Conservation (phyloP, 1,140 invertebrate species). For the Bradysia coprophila region DNA sequence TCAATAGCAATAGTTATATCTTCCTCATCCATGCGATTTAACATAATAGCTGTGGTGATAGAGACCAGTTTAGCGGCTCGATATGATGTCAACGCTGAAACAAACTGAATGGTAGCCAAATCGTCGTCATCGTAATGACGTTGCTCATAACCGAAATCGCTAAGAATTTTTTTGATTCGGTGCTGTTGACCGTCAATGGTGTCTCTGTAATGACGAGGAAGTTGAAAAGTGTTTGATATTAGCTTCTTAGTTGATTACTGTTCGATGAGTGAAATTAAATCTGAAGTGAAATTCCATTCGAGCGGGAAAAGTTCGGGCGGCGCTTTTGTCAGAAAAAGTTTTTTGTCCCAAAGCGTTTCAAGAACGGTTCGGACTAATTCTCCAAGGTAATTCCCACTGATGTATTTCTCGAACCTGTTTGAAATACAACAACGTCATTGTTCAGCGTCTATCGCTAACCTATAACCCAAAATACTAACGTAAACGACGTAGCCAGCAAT, state of each 20-base stretch:
- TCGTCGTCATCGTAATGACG: constrained; percentile 5
- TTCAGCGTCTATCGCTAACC: too few species aligned
- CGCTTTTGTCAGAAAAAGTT: constrained; percentile 49
- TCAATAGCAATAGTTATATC: constrained; percentile 64
- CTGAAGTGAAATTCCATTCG: constrained; percentile 58
- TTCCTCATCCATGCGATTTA: constrained; percentile 51
- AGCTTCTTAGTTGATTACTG: constrained; percentile 32
- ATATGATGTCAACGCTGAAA: constrained; percentile 63
- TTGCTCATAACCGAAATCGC: constrained; percentile 4
- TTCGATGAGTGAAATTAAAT: constrained; percentile 83
- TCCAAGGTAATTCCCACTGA: constrained; percentile 79
- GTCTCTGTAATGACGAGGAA: constrained; percentile 3
- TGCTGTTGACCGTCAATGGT: background rate
- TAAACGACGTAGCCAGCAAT: constrained; percentile 52
- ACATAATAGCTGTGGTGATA: constrained; percentile 45
- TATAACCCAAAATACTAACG: constrained; percentile 21
- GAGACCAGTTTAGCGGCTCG: constrained; percentile 69
- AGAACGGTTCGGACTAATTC: constrained; percentile 52
- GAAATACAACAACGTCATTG: too few species aligned
- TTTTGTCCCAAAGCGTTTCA: constrained; percentile 44
- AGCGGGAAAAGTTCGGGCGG: constrained; percentile 40
- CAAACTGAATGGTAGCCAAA: constrained; percentile 27
- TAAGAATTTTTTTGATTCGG: constrained; percentile 2
- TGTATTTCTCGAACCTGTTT: constrained; percentile 73
- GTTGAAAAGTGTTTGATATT: too few species aligned